Evolutionary conservation across 2,888 invertebrate species (phyloP).

Genomic region (Acanthosepion lycidas): DNA sequence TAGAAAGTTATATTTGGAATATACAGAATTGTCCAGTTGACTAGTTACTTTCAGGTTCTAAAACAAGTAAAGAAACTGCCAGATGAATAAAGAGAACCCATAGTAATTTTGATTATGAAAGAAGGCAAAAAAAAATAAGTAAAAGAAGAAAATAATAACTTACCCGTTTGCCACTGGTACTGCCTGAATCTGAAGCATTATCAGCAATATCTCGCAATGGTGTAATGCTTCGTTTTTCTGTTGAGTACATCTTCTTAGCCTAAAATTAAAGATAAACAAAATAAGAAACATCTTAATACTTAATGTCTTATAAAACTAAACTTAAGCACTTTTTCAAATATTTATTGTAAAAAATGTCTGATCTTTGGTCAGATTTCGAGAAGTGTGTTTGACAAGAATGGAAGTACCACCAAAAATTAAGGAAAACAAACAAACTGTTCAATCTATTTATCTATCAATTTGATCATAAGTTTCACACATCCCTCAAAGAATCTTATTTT

Average conservation of each 20-base stretch:
- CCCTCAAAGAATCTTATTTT: too few relatives aligned
- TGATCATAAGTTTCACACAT: too few relatives aligned
- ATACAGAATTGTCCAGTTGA: background rate
- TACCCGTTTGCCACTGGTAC: conserved; percentile 62
- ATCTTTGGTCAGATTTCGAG: too few relatives aligned
- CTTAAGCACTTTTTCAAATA: too few relatives aligned
- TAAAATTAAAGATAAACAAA: conserved; percentile 52
- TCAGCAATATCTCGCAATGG: conserved; percentile 66
- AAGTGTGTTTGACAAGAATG: too few relatives aligned
- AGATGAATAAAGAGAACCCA: background rate
- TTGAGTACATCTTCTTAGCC: conserved; percentile 80
- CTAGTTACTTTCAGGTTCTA: background rate
- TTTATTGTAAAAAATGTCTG: too few relatives aligned
- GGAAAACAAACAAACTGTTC: too few relatives aligned
- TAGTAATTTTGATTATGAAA: background rate
- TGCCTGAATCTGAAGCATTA: conserved; percentile 69
- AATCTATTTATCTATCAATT: too few relatives aligned
- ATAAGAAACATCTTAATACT: background rate
- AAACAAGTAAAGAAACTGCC: too few relatives aligned
- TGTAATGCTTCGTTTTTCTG: conserved; percentile 64
- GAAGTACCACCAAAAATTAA: too few relatives aligned
- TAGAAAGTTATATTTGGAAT: background rate
- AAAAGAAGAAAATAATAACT: conserved; percentile 35
- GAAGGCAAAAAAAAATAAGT: background rate
- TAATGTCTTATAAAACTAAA: too few relatives aligned